phyloP scores from a whole-genome alignment of 2,113 vertebrate species.

The Nansenia antarctica region DNA sequence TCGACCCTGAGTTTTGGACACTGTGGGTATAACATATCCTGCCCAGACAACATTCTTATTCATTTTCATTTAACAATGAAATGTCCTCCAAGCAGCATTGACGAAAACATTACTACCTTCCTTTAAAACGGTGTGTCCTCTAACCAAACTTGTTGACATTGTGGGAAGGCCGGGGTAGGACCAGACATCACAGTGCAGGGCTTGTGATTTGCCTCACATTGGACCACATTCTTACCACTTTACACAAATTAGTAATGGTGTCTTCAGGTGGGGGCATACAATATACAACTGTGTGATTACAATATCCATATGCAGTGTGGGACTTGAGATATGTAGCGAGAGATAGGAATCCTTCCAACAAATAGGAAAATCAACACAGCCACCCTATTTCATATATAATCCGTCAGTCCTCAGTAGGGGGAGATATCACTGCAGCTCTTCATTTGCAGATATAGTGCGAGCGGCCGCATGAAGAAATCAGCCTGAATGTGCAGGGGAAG shows the following conservation, averaged over 20 bases:
- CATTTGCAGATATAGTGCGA: constrained; percentile 71
- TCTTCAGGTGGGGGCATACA: constrained; percentile 51
- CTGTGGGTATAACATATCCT: background rate
- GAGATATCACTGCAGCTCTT: constrained; percentile 68
- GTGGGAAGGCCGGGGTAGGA: constrained; percentile 44
- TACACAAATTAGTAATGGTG: constrained; percentile 73
- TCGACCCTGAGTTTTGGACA: constrained; percentile 80
- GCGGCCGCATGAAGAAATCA: constrained; percentile 65
- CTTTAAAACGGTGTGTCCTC: constrained; percentile 60
- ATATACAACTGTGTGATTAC: constrained; percentile 64
- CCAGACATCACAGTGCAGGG: constrained; percentile 28
- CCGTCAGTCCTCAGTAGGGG: constrained; percentile 48
- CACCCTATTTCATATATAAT: constrained; percentile 61
- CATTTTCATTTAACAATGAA: background rate
- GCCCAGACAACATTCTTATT: background rate
- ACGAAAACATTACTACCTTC: constrained; percentile 27
- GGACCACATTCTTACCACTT: constrained; percentile 61
- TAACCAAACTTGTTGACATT: constrained; percentile 62
- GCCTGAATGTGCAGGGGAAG: constrained; percentile 67
- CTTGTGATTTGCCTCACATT: constrained; percentile 48
- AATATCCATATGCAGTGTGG: constrained; percentile 66
- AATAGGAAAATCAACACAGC: constrained; percentile 66
- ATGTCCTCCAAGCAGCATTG: constrained; percentile 17
- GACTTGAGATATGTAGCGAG: constrained; percentile 39
- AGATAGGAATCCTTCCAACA: constrained; percentile 67